Conservation (phyloP, 37 sponge, comb jelly and placozoan species). For the Axinella damicornis region DNA sequence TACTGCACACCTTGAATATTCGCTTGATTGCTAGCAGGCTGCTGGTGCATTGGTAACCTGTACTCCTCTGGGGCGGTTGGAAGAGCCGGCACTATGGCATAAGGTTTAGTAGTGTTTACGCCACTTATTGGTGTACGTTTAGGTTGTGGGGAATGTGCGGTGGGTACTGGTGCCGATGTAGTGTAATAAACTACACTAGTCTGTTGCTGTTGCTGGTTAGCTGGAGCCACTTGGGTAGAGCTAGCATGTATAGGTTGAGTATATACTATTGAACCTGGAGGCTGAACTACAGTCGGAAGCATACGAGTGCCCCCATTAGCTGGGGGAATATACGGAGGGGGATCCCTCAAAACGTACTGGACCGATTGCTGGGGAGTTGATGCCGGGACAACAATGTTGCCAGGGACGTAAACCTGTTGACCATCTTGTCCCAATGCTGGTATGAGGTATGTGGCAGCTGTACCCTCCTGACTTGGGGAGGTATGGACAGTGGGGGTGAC, state of each 20-base stretch:
- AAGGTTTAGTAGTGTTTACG: slow-evolving; percentile 58
- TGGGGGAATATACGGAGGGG: too few relatives aligned
- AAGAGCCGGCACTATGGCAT: slow-evolving; percentile 52
- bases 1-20: too few relatives aligned
- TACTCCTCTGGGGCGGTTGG: slow-evolving; percentile 7
- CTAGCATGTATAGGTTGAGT: too few relatives aligned
- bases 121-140: background rate
- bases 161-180: background rate
- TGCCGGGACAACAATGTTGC: background rate
- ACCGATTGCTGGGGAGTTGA: background rate
- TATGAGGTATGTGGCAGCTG: background rate
- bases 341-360: too few relatives aligned
- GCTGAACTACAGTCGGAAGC: too few relatives aligned
- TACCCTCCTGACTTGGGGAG: background rate
- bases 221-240: background rate
- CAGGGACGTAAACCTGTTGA: background rate
- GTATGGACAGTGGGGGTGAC: slow-evolving; percentile 22
- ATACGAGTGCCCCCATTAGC: too few relatives aligned
- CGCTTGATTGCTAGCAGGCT: too few relatives aligned
- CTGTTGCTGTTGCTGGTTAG: background rate
- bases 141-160: background rate
- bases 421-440: slow-evolving; percentile 3
- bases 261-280: too few relatives aligned
- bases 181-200: background rate
- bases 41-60: too few relatives aligned